Evolutionary conservation across 2,113 vertebrate genomes (phyloP), one percentile per base, ranked within the genome.

Genomic region (Pontoporia blainvillei): DNA sequence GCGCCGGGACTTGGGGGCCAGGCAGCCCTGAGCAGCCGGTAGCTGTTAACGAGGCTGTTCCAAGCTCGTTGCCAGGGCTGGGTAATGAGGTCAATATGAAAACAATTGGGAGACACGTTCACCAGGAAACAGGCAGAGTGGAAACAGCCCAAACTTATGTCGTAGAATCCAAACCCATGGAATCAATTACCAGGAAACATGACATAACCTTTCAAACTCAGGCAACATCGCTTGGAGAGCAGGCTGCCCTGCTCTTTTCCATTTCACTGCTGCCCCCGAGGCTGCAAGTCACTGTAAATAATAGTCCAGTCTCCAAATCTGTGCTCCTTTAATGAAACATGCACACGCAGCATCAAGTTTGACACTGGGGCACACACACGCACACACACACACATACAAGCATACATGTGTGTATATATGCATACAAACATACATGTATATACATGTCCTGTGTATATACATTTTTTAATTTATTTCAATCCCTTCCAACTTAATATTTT

Each of bases 161-260:
- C 99, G 98, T 99, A 99, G 99, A 99, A 99, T 99, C 99, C 99
- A 99, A 99, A 99, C 98, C 99, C 99, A 99, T 99, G 97, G 99
- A 99, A 99, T 99, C 99, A 99, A 99, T 99, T 99, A 99, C 99
- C 99, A 99, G 99, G 99, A 99, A 99, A 99, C 99, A 99, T 98
- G 99, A 99, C 99, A 99, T 99, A 99, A 99, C 99, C 99, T 99
- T 99, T 99, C 99, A 99, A 99, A 99, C 98, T 99, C 99, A 99
- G 99, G 99, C 99, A 99, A 98, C 99, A 99, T 99, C 99, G 98
- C 98, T 98, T 97, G 86, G 93, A 98, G 99, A 99, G 98, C 98
- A 98, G 98, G 98, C 99, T 99, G 99, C 99, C 98, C 98, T 99
- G 99, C 99, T 99, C 98, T 98, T 98, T 99, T 99, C 99, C 99